Evolutionary conservation across 2,888 invertebrate species (phyloP), one percentile per base, ranked within the genome.

Genomic region (Drosophila barbarae): DNA sequence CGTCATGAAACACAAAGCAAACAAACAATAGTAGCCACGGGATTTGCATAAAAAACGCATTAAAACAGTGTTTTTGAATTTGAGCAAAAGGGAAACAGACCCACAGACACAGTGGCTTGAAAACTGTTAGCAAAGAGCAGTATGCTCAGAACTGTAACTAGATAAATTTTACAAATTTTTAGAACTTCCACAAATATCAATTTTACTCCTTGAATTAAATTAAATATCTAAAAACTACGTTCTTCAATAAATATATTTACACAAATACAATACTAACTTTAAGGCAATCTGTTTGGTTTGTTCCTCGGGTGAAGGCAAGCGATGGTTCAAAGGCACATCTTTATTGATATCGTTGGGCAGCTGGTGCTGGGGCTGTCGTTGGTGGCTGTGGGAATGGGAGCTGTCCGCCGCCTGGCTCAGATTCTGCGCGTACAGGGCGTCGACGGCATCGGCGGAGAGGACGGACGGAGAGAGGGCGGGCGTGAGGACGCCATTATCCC

Each of bases 281-380:
- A 94, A 92, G 79, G 95, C 95, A 87, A 95, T 93, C 80, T 94
- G 93, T 89, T 94, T 93, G 74, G 95, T 92, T 90, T 95, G 95
- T 90, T 96, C 96, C 89, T 95, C 95, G 36, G 96, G 96, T 74
- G 96, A 95, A 49, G 96, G 96, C 85, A 96, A 91, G 88, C 95
- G 93, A 90, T 96, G 95, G 90, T 96, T 95, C 79, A 95, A 93
- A 76, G 93, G 94, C 88, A 91, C 90, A 76, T 89, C 88, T 88
- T 89, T 88, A 83, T 88, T 88, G 79, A 89, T 87, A 80, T 88
- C 88, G 77, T 88, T 88, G 76, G 89, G 85, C 76, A 88, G 76
- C 67, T 86, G 81, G 60, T 86, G 84, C 46, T 78, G 82, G 35
- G 60, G 63, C 34, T 78, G 75, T 7, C 75, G 74, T 13, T 64